Evolutionary conservation across 2,113 vertebrate species (phyloP).

Genomic region (Jaculus jaculus): DNA sequence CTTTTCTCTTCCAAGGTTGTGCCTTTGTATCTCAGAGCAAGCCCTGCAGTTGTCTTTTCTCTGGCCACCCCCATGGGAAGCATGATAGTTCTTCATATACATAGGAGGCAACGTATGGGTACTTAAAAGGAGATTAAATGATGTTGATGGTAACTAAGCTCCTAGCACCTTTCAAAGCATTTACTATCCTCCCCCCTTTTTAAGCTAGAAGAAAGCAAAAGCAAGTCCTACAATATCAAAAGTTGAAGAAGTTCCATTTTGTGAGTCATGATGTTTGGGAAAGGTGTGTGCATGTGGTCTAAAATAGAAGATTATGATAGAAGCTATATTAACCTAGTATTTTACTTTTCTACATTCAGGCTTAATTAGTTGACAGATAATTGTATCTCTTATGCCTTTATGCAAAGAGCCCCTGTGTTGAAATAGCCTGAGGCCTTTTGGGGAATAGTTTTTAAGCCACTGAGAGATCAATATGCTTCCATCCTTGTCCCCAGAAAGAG

Average conservation of each 20-base stretch:
- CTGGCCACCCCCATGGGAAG: neutral
- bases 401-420: neutral
- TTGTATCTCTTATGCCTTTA: neutral
- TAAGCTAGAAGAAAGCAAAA: neutral
- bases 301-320: neutral
- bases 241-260: slow-evolving; percentile 38
- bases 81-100: neutral
- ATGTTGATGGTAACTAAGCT: slow-evolving; percentile 20
- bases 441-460: neutral
- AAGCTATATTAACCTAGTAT: neutral
- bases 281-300: neutral
- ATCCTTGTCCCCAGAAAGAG: slow-evolving; percentile 27
- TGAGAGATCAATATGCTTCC: neutral
- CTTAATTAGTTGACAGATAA: slow-evolving; percentile 17
- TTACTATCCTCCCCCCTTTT: neutral
- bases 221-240: slow-evolving; percentile 10
- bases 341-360: neutral
- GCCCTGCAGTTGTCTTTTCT: neutral
- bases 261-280: neutral
- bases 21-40: neutral
- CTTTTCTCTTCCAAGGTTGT: neutral
- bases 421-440: slow-evolving; percentile 2
- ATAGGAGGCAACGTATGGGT: neutral
- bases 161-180: neutral
- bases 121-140: slow-evolving; percentile 40